Evolutionary conservation across 1,140 invertebrate species (phyloP), one percentile per base, ranked within the genome.

Genomic region (Palaemon carinicauda): DNA sequence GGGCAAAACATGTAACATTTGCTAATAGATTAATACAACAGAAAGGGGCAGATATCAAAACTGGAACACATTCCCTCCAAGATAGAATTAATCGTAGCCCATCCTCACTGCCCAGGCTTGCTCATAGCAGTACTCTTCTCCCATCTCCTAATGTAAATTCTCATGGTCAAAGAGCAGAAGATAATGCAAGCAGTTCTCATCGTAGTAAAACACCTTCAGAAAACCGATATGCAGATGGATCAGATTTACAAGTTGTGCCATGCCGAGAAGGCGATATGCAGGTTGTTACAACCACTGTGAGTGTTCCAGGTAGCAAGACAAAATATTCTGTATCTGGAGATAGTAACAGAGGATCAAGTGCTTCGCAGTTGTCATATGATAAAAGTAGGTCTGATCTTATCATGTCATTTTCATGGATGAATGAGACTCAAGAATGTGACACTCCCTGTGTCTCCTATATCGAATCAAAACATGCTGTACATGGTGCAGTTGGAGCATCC

Each of bases 351-450:
- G 60, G 60, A 69, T 27, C 29, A 29, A 24, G 15, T 24, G n/a
- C n/a, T 27, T 24, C 60, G 1, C n/a, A 50, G 0, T 24, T n/a
- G 10, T 56, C 77, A 12, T 50, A 19, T 15, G 83, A 86, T 51
- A 86, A 80, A 17, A 77, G 33, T 24, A 86, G 53, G 31, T 56
- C 77, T 24, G 83, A 86, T 53, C 19, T 86, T 5, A 86, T 86
- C 60, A 86, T 86, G 83, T 56, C 77, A 15, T 86, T 86, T 33
- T 86, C 83, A 4, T 86, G 83, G 83, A 86, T 86, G 83, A 86
- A 86, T 86, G 77, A 79, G 29, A 86, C 24, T 10, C 41, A 33
- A 33, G 77, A 31, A n/a, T 86, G 56, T 54, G 83, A 86, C 52
- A 80, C 83, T 53, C 83, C 83, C 5, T 86, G 83, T 73, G 83